Conservation (phyloP, 1,140 invertebrate genomes). For the Psix sp. region DNA sequence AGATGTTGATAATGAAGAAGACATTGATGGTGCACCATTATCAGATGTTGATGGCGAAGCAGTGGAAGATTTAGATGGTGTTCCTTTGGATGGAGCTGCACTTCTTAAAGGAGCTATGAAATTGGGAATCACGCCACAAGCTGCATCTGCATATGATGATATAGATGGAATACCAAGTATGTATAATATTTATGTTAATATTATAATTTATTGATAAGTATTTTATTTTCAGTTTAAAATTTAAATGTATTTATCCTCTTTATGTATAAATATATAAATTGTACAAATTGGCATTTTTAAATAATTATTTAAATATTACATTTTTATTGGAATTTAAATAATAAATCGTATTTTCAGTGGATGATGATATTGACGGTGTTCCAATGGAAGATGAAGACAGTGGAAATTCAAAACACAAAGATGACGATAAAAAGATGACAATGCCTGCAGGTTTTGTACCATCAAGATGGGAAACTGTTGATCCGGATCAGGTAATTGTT, state of each 20-base stretch:
- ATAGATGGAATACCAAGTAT: slow-evolving; percentile 87
- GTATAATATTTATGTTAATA: slow-evolving; percentile 47
- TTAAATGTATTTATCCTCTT: no score
- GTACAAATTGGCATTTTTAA: no score
- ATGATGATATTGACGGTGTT: slow-evolving; percentile 90
- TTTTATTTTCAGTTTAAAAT: no score
- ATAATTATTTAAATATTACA: no score
- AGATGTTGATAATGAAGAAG: slow-evolving; percentile 76
- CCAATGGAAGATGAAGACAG: slow-evolving; percentile 81
- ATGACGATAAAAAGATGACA: slow-evolving; percentile 69
- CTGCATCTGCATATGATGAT: slow-evolving; percentile 79
- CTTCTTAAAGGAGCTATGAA: slow-evolving; percentile 84
- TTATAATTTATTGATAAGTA: no score
- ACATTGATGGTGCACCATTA: slow-evolving; percentile 83
- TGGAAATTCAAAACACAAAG: slow-evolving; percentile 63
- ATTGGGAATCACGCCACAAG: slow-evolving; percentile 74
- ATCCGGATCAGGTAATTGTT: slow-evolving; percentile 83
- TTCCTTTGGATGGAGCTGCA: slow-evolving; percentile 89
- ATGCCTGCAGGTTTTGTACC: slow-evolving; percentile 86
- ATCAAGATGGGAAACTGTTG: slow-evolving; percentile 97
- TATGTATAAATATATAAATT: no score
- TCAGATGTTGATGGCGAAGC: slow-evolving; percentile 81
- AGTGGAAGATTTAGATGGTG: slow-evolving; percentile 85
- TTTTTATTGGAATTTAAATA: no score
- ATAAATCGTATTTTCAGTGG: slow-evolving; percentile 82